phyloP scores from a whole-genome alignment of 2,888 invertebrate genomes.

The Cheilosia impressa region DNA sequence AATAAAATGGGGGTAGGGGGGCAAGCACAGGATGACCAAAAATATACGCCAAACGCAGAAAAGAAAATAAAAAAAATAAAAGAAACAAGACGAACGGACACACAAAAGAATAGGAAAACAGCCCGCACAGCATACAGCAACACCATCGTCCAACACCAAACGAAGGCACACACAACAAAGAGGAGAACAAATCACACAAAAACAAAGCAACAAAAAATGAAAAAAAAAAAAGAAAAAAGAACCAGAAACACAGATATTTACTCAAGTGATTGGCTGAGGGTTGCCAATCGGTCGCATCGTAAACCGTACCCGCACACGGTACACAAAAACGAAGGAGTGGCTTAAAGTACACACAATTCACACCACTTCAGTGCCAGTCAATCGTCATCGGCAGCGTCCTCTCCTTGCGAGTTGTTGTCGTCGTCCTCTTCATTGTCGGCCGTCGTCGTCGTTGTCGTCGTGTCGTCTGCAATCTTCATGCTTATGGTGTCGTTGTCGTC shows the following conservation, averaged over 20 bases:
- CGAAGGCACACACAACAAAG: constrained; percentile 58
- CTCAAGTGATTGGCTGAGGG: constrained; percentile 83
- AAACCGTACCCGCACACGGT: constrained; percentile 78
- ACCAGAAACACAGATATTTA: constrained; percentile 80
- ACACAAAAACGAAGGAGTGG: constrained; percentile 81
- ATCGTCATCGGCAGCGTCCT: constrained; percentile 63
- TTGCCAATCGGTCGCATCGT: constrained; percentile 81
- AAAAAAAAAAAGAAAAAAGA: constrained; percentile 49
- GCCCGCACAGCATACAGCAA: constrained; percentile 68
- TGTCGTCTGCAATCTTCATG: constrained; percentile 14
- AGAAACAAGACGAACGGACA: constrained; percentile 54
- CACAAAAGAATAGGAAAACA: constrained; percentile 63
- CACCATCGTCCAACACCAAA: constrained; percentile 67
- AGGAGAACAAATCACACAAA: constrained; percentile 25
- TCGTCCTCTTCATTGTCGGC: constrained; percentile 53
- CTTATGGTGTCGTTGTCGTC: constrained; percentile 60
- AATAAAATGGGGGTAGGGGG: constrained; percentile 12
- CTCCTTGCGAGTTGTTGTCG: constrained; percentile 25
- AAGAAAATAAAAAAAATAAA: constrained; percentile 5
- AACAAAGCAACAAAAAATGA: too few species aligned
- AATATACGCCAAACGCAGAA: constrained; percentile 16
- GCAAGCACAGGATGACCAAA: constrained; percentile 42
- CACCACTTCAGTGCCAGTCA: constrained; percentile 78
- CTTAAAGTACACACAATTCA: constrained; percentile 84
- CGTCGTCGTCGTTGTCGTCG: not conserved